These are phyloP conservation scores for Drosophila incognita DNA, from an alignment of 2,888 invertebrate genomes.

Conservation along the genomic window DNA sequence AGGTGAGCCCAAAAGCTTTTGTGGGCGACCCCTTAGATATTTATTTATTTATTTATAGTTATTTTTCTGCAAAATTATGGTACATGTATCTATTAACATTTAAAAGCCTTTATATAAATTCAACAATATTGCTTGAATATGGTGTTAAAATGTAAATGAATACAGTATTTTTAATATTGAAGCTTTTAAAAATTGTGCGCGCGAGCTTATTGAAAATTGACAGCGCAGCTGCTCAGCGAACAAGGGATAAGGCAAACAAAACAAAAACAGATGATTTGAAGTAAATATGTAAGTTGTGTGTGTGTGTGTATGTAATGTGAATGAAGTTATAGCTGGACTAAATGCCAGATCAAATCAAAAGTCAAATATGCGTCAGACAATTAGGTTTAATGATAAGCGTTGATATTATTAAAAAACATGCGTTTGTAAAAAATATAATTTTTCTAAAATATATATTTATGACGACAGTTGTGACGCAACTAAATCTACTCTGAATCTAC, in stretches of 20 bases:
- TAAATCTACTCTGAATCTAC: not conserved
- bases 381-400: slow-evolving; percentile 14
- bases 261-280: slow-evolving; percentile 63
- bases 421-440: not conserved
- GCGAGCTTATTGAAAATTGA: slow-evolving; percentile 27
- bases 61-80: not conserved
- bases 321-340: slow-evolving; percentile 3
- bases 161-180: slow-evolving; percentile 41
- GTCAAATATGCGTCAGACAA: slow-evolving; percentile 8
- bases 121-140: not conserved
- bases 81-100: not conserved
- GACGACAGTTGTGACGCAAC: slow-evolving; percentile 29
- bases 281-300: slow-evolving; percentile 17
- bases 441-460: not conserved
- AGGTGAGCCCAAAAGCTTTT: not conserved
- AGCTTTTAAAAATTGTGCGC: slow-evolving; percentile 6
- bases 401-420: not conserved
- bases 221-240: slow-evolving; percentile 54
- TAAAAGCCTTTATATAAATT: not conserved
- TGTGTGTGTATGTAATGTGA: slow-evolving; percentile 19
- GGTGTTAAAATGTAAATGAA: not conserved
- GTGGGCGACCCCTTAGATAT: not conserved
- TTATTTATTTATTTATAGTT: no score
- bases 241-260: slow-evolving; percentile 70
- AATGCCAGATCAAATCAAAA: slow-evolving; percentile 8